Conservation (phyloP, 2,113 vertebrate species). For the Nycticryphes semicollaris region DNA sequence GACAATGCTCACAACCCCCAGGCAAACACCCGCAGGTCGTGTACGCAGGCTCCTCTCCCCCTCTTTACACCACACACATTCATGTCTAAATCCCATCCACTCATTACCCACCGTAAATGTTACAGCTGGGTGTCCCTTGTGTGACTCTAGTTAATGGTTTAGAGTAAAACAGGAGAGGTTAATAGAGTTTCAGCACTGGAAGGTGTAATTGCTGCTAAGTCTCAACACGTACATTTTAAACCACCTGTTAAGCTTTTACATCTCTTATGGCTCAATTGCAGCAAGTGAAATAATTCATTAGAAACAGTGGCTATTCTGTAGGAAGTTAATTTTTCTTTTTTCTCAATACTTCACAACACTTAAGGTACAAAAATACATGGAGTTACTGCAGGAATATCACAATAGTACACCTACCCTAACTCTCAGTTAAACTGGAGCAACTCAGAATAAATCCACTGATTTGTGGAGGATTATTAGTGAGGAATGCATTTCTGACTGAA, state of each 20-base stretch:
- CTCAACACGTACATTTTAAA: accelerated
- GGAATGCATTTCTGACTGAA: not conserved
- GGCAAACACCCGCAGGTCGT: accelerated
- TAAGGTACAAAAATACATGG: not conserved
- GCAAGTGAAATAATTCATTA: not conserved
- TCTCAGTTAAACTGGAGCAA: not conserved
- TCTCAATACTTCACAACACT: not conserved
- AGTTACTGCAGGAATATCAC: not conserved
- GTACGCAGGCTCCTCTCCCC: accelerated
- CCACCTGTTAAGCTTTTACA: not conserved
- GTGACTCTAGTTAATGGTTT: accelerated
- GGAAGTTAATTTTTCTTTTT: not conserved
- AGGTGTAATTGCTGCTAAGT: not conserved
- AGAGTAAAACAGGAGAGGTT: not conserved
- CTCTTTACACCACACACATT: not conserved
- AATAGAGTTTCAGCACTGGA: not conserved
- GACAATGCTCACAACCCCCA: not conserved
- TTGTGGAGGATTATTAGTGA: not conserved
- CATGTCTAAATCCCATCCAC: accelerated
- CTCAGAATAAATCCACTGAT: not conserved
- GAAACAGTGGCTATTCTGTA: not conserved
- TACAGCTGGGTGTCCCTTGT: not conserved
- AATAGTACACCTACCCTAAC: not conserved
- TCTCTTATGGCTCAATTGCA: not conserved
- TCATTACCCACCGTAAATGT: accelerated